Evolutionary conservation across 2,797 vertebrate genomes (phyloP).

Genomic region (Phyllotis vaccarum): DNA sequence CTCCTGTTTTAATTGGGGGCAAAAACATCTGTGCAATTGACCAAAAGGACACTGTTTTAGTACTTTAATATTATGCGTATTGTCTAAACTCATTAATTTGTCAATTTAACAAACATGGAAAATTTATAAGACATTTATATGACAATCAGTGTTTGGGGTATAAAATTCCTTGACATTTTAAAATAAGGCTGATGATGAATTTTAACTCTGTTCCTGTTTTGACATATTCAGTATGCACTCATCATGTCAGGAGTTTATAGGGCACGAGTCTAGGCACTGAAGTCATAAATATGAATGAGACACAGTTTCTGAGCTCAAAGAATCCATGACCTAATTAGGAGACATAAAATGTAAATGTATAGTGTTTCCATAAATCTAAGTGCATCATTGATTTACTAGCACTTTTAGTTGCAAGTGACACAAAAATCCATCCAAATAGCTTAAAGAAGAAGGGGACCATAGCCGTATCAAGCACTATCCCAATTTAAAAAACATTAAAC

Average conservation of each 20-base stretch:
- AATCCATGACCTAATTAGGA: conserved; percentile 48
- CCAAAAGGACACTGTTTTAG: not conserved
- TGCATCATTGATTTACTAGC: conserved; percentile 14
- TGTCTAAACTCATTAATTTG: conserved; percentile 35
- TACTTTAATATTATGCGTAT: not conserved
- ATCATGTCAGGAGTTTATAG: not conserved
- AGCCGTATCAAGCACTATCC: not conserved
- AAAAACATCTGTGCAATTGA: not conserved
- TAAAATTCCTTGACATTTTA: conserved; percentile 25
- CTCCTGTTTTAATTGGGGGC: not conserved
- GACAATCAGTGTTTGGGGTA: not conserved
- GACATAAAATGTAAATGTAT: not conserved
- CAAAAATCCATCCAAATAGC: conserved; percentile 43
- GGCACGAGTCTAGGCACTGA: not conserved
- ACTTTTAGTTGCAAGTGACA: conserved; percentile 49
- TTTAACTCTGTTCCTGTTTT: not conserved
- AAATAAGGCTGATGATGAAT: conserved; percentile 3
- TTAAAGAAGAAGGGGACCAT: not conserved
- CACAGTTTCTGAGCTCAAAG: not conserved
- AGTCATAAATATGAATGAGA: conserved; percentile 10
- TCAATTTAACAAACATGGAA: not conserved
- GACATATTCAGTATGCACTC: not conserved
- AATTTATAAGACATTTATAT: not conserved
- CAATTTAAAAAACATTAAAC: conserved; percentile 29
- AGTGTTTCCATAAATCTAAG: conserved; percentile 18